Conservation (phyloP, 2,888 invertebrate species). For the Lasioglossum lativentre region DNA sequence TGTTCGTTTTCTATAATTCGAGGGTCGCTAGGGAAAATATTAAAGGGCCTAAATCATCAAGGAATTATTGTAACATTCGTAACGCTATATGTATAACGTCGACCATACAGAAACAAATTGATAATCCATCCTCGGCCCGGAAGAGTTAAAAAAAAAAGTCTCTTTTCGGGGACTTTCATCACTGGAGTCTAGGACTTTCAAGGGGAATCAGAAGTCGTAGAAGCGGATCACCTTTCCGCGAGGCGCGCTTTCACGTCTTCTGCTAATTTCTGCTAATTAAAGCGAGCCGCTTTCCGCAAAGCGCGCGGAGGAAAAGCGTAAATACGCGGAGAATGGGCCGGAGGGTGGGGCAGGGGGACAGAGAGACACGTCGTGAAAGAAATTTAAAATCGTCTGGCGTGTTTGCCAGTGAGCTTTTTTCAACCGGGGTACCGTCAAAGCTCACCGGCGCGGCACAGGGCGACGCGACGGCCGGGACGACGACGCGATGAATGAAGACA, state of each 20-base stretch:
- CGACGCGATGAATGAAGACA: constrained; percentile 30
- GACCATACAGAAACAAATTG: too few relatives aligned
- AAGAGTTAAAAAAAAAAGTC: not conserved
- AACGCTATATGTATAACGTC: too few relatives aligned
- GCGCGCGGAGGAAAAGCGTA: constrained; percentile 14
- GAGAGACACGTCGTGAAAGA: not conserved
- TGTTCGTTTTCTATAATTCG: too few relatives aligned
- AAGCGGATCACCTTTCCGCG: not conserved
- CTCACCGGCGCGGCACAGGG: not conserved
- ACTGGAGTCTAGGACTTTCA: not conserved
- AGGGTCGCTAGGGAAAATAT: not conserved
- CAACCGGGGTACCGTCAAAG: constrained; percentile 8
- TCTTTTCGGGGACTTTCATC: not conserved
- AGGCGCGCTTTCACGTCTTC: constrained; percentile 1
- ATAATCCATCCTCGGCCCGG: too few relatives aligned
- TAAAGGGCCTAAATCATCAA: not conserved
- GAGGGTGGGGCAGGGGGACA: not conserved
- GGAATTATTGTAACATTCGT: too few relatives aligned
- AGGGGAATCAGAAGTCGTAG: not conserved
- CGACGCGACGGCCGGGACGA: not conserved
- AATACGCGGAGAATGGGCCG: constrained; percentile 20
- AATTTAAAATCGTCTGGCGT: constrained; percentile 40
- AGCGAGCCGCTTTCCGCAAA: constrained; percentile 33
- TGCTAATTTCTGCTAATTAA: constrained; percentile 66
- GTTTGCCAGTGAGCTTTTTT: constrained; percentile 18